Percentiles rank a stretch among this genome's conserved stretches.
phyloP scores from a whole-genome alignment of 2,888 invertebrate genomes.

The Alloplasta piceator region DNA sequence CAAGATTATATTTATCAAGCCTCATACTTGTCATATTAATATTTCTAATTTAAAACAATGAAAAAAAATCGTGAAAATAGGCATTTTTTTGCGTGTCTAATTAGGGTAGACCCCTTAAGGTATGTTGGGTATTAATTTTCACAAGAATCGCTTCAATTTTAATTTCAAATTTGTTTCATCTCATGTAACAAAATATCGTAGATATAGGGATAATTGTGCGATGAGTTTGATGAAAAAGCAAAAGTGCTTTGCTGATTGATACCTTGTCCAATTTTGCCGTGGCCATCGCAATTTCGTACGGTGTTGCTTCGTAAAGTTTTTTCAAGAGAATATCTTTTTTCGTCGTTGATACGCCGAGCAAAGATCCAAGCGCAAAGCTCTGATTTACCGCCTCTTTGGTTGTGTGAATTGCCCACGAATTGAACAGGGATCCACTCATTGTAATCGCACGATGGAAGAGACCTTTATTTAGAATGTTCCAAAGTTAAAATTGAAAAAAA shows the following conservation, averaged over 20 bases:
- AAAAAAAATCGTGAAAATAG: too few species aligned
- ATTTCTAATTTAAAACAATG: too few species aligned
- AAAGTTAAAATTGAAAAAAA: conserved; percentile 6
- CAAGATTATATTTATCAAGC: too few species aligned
- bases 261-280: conserved; percentile 72
- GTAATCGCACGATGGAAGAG: conserved; percentile 65
- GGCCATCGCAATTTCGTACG: conserved; percentile 79
- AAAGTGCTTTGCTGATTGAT: neutral
- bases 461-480: conserved; percentile 37
- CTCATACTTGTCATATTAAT: too few species aligned
- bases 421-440: conserved; percentile 69
- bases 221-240: too few species aligned
- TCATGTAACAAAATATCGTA: neutral
- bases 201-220: too few species aligned
- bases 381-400: conserved; percentile 47
- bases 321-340: conserved; percentile 80
- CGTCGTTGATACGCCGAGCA: conserved; percentile 64
- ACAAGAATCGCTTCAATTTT: neutral
- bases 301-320: conserved; percentile 80
- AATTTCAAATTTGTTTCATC: neutral
- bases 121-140: too few species aligned
- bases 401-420: conserved; percentile 67
- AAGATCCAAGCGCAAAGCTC: conserved; percentile 60
- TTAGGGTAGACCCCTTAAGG: too few species aligned
- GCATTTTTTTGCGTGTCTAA: too few species aligned